Evolutionary conservation across 2,113 vertebrate genomes (phyloP).

Genomic region (Sylvicapra grimmia): DNA sequence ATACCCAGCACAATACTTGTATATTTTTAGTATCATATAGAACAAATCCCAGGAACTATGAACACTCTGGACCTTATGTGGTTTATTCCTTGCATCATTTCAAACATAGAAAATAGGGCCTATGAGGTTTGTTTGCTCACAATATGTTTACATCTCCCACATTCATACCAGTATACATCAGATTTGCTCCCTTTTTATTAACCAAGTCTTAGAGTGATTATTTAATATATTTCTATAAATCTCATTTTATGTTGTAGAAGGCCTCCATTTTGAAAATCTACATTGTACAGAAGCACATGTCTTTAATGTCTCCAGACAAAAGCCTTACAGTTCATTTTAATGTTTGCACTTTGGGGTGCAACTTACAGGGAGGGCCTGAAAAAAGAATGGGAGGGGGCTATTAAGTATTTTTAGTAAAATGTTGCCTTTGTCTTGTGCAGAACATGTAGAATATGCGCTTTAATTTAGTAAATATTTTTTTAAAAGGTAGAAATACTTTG

Average conservation of each 20-base stretch:
- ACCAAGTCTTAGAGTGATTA: constrained; percentile 66
- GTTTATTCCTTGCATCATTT: constrained; percentile 71
- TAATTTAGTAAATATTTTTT: constrained; percentile 77
- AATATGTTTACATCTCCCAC: constrained; percentile 80
- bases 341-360: constrained; percentile 81
- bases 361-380: constrained; percentile 77
- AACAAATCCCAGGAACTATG: constrained; percentile 57
- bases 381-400: constrained; percentile 72
- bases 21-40: no score
- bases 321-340: constrained; percentile 93
- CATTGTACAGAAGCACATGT: constrained; percentile 84
- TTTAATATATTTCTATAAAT: constrained; percentile 64
- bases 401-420: background rate
- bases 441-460: background rate
- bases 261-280: constrained; percentile 73
- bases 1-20: no score
- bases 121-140: constrained; percentile 74
- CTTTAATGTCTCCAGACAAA: constrained; percentile 85
- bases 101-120: constrained; percentile 67
- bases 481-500: constrained; percentile 86
- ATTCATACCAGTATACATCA: constrained; percentile 71
- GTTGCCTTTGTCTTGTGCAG: background rate
- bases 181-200: constrained; percentile 70
- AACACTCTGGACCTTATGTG: constrained; percentile 72
- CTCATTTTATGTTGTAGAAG: constrained; percentile 67